Base-by-base conservation (phyloP, 2,888 invertebrate genomes). In the Electrophaes corylata region DNA sequence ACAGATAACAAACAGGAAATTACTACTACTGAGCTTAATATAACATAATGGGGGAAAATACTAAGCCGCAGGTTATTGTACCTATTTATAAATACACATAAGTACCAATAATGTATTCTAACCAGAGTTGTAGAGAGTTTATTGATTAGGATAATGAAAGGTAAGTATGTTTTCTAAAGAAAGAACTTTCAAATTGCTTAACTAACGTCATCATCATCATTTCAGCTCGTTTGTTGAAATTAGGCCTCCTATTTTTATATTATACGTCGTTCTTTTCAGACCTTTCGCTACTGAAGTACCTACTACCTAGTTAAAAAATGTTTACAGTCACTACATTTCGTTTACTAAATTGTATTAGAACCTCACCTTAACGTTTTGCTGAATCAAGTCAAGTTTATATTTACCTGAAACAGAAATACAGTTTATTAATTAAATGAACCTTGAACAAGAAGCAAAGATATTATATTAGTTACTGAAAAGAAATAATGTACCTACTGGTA, bases 351-450 rank as follows among this genome's bases (percentile, higher is more conserved):
- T 10, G 26, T 18, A 23, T 16, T 29, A 45, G 43, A 60, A 78
- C 76, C 87, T 88, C 88, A 88, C 88, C 88, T 76, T 73, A 75
- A 78, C 76, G 67, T 75, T 74, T 71, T 65, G 73, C 73, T 77
- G 75, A 64, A 51, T 62, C 44, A 66, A 60, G 58, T 65, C 66
- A 68, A 64, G 67, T 67, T 64, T 58, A 67, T 62, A 70, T 69
- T 80, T 86, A 90, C 90, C 90, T 90, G 91, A 75, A 90, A 90
- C 88, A 86, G 87, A 73, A 62, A 64, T 40, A 51, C 43, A 64
- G 62, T 45, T 72, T 66, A 75, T 66, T 61, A 67, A 65, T 57
- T 55, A 41, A 65, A 53, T 60, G 52, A 67, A 62, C 71, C 69
- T 70, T 71, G 72, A 51, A 47, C 48, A 57, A 59, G 65, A 64